phyloP scores from a whole-genome alignment of 1,140 invertebrate genomes.

The Macrobrachium nipponense region DNA sequence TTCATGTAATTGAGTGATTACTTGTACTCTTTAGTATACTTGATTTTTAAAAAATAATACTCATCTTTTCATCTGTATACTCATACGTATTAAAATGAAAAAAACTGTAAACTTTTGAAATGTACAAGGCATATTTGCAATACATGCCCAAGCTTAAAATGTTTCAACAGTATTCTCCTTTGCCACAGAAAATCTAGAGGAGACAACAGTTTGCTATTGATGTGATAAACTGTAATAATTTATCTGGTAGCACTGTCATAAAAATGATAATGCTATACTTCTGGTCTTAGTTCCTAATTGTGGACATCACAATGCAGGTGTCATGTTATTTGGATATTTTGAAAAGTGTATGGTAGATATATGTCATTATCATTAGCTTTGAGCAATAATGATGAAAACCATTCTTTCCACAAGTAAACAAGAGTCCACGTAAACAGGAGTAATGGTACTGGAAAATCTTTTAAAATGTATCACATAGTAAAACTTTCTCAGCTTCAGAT shows the following conservation, averaged over 20 bases:
- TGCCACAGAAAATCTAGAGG: too few species aligned
- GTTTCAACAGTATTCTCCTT: too few species aligned
- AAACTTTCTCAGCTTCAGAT: too few species aligned
- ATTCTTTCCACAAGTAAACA: background rate
- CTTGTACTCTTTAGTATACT: background rate
- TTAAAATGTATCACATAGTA: too few species aligned
- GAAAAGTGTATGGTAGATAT: background rate
- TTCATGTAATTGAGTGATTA: slow-evolving; percentile 22
- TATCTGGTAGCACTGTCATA: background rate
- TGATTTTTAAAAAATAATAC: background rate
- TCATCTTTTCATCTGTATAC: slow-evolving; percentile 6
- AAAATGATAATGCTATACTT: background rate
- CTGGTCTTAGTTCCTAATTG: slow-evolving; percentile 33
- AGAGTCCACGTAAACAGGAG: too few species aligned
- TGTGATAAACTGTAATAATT: background rate
- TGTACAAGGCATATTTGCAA: too few species aligned
- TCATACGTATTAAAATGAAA: background rate
- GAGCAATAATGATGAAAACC: slow-evolving; percentile 4
- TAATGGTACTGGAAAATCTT: too few species aligned
- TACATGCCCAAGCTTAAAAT: too few species aligned
- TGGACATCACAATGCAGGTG: slow-evolving; percentile 42
- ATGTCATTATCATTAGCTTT: background rate
- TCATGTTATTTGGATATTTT: slow-evolving; percentile 29
- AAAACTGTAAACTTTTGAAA: too few species aligned
- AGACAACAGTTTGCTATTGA: background rate